Percentiles rank a stretch among this genome's conserved stretches.
These are phyloP conservation scores for Danaus plexippus DNA, from an alignment of 1,140 invertebrate species.

Conservation along the genomic window DNA sequence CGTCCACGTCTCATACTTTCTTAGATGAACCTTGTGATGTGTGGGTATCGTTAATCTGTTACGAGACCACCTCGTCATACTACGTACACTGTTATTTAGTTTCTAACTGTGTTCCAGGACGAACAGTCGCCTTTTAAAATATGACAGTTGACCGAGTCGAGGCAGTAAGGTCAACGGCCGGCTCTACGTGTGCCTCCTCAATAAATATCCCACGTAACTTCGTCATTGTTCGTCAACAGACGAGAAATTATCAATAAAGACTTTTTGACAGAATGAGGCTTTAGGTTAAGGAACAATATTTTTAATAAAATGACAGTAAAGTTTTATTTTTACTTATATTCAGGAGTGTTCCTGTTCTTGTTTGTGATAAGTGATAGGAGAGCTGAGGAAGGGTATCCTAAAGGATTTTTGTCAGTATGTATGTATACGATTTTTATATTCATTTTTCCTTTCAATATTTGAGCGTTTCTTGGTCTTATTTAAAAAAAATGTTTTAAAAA, in stretches of 20 bases:
- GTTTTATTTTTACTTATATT: too few relatives aligned
- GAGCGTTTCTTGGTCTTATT: too few relatives aligned
- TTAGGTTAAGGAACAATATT: conserved; percentile 4
- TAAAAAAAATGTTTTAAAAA: too few relatives aligned
- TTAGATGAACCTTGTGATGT: conserved; percentile 2
- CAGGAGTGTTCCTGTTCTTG: conserved; percentile 19
- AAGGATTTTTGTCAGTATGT: conserved; percentile 56
- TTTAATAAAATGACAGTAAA: too few relatives aligned
- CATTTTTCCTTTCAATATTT: too few relatives aligned
- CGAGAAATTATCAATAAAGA: conserved; percentile 14
- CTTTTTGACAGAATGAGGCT: conserved; percentile 7
- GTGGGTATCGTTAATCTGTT: conserved; percentile 16
- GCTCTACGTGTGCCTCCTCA: conserved; percentile 18
- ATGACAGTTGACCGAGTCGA: conserved; percentile 12
- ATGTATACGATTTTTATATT: conserved; percentile 18
- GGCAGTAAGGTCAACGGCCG: conserved; percentile 17
- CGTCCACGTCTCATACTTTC: conserved; percentile 9
- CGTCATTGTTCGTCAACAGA: conserved; percentile 12
- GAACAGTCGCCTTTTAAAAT: conserved; percentile 10
- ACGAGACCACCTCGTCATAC: background rate
- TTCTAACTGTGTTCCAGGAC: background rate
- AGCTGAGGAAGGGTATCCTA: conserved; percentile 44
- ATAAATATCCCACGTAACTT: conserved; percentile 20
- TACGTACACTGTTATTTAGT: conserved; percentile 11
- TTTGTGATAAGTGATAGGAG: conserved; percentile 23